Conservation (phyloP, 2,797 vertebrate species). For the Phoxinus dragarum region DNA sequence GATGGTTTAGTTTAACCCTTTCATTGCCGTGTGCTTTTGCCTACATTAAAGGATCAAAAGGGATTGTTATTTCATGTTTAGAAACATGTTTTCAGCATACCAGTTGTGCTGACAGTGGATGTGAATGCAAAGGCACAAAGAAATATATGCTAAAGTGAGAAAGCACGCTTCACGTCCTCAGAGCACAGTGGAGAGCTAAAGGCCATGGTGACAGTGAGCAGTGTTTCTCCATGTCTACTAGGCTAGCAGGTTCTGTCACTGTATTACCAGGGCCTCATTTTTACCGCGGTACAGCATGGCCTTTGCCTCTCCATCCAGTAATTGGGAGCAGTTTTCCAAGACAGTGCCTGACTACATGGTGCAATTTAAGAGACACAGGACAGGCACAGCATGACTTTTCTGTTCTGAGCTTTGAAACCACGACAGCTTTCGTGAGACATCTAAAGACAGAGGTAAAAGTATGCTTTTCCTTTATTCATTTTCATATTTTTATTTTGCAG, state of each 20-base stretch:
- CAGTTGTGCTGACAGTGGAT: slow-evolving; percentile 6
- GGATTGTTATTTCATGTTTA: neutral
- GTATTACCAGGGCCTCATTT: slow-evolving; percentile 27
- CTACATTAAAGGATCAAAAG: neutral
- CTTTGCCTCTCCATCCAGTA: slow-evolving; percentile 34
- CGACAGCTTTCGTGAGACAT: slow-evolving; percentile 21
- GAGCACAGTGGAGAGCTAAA: slow-evolving; percentile 14
- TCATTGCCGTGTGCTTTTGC: neutral
- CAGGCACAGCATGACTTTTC: slow-evolving; percentile 12
- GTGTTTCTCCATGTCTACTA: slow-evolving; percentile 18
- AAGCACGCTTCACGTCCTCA: slow-evolving; percentile 11
- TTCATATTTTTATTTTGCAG: neutral
- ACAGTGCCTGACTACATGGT: slow-evolving; percentile 25
- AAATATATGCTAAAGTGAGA: neutral
- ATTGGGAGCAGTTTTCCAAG: slow-evolving; percentile 51
- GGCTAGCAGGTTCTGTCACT: slow-evolving; percentile 27
- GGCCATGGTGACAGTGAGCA: slow-evolving; percentile 28
- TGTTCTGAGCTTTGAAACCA: slow-evolving; percentile 20
- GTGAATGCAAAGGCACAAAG: neutral
- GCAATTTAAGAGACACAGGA: slow-evolving; percentile 38
- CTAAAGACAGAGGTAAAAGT: slow-evolving; percentile 9
- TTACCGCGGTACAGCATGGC: slow-evolving; percentile 23
- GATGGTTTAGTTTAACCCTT: neutral
- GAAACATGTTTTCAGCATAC: slow-evolving; percentile 6
- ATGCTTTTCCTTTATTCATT: neutral